Percentiles rank a stretch among this genome's conserved stretches.
These are phyloP conservation scores for Pollicipes pollicipes DNA, from an alignment of 1,140 invertebrate genomes.

Conservation along the genomic window DNA sequence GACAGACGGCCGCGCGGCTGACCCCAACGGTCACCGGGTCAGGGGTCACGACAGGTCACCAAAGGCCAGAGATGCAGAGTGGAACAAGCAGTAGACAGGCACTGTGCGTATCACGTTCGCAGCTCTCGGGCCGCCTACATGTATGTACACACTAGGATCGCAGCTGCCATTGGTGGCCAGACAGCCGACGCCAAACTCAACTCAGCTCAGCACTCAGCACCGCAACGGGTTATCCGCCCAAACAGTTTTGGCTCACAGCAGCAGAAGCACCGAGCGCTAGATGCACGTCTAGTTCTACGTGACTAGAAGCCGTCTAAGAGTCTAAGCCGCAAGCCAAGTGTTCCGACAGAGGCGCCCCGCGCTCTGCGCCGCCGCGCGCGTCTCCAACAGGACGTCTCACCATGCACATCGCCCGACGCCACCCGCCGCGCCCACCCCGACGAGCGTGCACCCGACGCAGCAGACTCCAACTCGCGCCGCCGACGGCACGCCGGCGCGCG, in stretches of 20 bases:
- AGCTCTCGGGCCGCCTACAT: not conserved
- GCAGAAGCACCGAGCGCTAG: not conserved
- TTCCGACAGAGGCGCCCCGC: too few species aligned
- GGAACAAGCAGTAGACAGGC: not conserved
- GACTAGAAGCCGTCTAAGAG: not conserved
- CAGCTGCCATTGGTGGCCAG: not conserved
- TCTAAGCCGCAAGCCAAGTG: not conserved
- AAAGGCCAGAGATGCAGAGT: not conserved
- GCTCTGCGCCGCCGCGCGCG: too few species aligned
- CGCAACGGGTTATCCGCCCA: not conserved
- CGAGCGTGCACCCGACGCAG: too few species aligned
- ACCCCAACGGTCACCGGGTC: not conserved
- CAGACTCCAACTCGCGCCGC: too few species aligned
- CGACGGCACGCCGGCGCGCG: too few species aligned
- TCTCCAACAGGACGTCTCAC: too few species aligned
- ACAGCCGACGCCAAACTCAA: not conserved
- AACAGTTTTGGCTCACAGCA: not conserved
- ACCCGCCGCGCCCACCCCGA: too few species aligned
- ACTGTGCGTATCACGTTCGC: not conserved
- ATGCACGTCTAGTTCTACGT: not conserved
- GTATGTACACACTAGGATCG: not conserved
- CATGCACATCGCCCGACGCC: too few species aligned
- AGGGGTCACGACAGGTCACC: not conserved
- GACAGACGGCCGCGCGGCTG: not conserved
- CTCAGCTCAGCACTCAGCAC: not conserved